Evolutionary conservation across 2,113 vertebrate species (phyloP).

Genomic region (Lycaon pictus): DNA sequence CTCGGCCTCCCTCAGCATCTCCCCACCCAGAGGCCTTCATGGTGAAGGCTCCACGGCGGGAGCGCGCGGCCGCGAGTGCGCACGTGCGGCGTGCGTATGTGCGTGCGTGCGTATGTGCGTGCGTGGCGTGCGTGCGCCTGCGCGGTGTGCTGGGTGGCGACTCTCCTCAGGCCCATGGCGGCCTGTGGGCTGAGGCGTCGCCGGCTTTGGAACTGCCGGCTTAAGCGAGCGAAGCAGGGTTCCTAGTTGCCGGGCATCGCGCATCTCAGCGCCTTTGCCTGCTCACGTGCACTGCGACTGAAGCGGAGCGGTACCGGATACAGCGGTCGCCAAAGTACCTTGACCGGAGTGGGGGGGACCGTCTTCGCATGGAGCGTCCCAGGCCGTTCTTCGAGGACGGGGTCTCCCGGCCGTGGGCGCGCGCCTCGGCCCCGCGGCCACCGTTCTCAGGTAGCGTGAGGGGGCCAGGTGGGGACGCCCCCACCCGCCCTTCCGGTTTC

Average conservation of each 20-base stretch:
- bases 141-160: not conserved
- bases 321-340: not conserved
- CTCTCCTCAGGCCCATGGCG: no score
- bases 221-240: not conserved
- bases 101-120: not conserved
- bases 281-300: not conserved
- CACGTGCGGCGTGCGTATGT: not conserved
- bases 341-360: not conserved
- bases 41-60: fast-evolving
- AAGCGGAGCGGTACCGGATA: no score
- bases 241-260: not conserved
- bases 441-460: not conserved
- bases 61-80: not conserved
- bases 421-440: not conserved
- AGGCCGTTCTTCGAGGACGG: not conserved
- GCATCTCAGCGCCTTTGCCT: not conserved
- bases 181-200: not conserved
- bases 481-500: no score
- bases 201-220: not conserved
- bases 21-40: not conserved
- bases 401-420: fast-evolving
- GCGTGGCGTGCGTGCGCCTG: not conserved
- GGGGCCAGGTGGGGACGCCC: fast-evolving
- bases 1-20: not conserved
- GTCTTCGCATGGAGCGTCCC: no score